phyloP scores from a whole-genome alignment of 2,113 vertebrate genomes.

The Phoenicopterus ruber region DNA sequence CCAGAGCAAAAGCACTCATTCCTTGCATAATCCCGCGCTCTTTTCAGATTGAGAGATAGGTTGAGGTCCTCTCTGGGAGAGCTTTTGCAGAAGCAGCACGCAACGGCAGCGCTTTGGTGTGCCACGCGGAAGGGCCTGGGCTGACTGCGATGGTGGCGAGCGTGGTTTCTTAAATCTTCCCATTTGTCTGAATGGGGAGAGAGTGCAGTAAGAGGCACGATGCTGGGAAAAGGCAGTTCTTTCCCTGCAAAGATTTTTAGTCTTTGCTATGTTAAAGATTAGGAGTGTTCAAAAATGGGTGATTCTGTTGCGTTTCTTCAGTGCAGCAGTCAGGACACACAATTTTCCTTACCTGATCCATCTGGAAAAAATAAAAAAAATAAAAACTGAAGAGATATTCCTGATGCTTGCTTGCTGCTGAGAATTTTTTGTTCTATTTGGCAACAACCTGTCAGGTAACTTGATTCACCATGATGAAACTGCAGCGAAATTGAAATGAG shows the following conservation, averaged over 20 bases:
- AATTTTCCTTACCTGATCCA: background rate
- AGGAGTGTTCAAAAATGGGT: background rate
- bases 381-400: background rate
- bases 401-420: background rate
- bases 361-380: background rate
- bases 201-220: background rate
- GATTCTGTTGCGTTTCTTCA: background rate
- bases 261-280: background rate
- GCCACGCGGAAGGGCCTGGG: background rate
- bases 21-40: background rate
- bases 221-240: background rate
- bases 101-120: background rate
- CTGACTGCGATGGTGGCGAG: background rate
- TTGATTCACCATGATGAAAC: background rate
- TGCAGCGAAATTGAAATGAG: background rate
- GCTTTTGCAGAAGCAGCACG: background rate
- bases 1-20: background rate
- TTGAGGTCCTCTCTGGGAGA: background rate
- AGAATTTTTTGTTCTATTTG: background rate
- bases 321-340: no score
- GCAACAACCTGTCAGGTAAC: background rate
- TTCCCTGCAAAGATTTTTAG: background rate
- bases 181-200: rapidly evolving
- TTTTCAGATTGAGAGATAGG: background rate
- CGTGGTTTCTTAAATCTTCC: background rate